Conservation (phyloP, 2,888 invertebrate species). For the Rhyacophila evoluta region DNA sequence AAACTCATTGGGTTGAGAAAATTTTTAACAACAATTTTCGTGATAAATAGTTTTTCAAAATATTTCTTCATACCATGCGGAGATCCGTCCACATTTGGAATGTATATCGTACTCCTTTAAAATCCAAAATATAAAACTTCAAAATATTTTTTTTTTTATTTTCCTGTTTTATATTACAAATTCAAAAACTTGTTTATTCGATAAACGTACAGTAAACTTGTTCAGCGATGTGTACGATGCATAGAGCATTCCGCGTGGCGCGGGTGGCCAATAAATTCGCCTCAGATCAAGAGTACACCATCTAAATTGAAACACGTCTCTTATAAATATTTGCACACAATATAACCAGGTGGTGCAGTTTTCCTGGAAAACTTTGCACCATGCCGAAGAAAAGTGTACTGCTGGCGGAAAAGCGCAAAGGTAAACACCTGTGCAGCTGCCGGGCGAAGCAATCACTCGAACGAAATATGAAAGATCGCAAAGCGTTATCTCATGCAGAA, state of each 20-base stretch:
- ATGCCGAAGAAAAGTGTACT: not conserved
- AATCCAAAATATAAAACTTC: no score
- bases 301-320: conserved; percentile 52
- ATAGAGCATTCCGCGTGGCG: not conserved
- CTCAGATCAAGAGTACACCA: conserved; percentile 40
- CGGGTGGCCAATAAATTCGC: conserved; percentile 4
- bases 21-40: no score
- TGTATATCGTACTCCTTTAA: no score
- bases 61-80: no score
- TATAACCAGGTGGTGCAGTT: conserved; percentile 31
- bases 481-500: not conserved
- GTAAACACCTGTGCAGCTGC: conserved; percentile 1
- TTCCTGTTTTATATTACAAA: no score
- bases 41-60: no score
- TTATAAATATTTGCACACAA: conserved; percentile 52
- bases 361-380: conserved; percentile 16
- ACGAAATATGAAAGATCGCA: not conserved
- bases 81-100: no score
- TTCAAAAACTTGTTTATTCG: conserved; percentile 31
- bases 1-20: no score
- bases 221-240: not conserved
- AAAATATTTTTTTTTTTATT: no score
- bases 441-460: not conserved
- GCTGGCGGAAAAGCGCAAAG: not conserved
- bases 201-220: conserved; percentile 31